A percentile compares a stretch with the other conserved stretches of the same genome.
Evolutionary conservation across 2,888 invertebrate species (phyloP).

Genomic region (Sinopyrophorus schimmeli): DNA sequence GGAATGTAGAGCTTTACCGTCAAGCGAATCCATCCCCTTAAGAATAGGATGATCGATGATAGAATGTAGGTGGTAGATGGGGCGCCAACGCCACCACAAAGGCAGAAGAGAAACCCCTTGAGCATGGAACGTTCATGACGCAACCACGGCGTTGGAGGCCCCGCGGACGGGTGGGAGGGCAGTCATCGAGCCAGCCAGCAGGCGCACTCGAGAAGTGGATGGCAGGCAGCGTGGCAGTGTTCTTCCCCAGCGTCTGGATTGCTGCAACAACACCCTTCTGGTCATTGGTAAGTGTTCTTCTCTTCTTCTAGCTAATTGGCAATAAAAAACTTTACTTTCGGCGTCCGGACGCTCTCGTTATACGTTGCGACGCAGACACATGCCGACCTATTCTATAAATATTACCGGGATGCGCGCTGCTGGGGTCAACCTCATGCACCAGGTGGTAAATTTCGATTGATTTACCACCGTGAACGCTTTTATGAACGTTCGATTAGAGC

Average conservation of each 20-base stretch:
- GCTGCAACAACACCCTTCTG: slow-evolving; percentile 22
- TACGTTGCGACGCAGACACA: slow-evolving; percentile 9
- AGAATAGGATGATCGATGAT: slow-evolving; percentile 10
- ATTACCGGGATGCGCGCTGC: slow-evolving; percentile 18
- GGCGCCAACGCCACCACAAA: slow-evolving; percentile 14
- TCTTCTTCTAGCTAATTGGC: too few species aligned
- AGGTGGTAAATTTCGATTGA: too few species aligned
- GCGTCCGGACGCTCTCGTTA: slow-evolving; percentile 10
- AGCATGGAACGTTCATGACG: slow-evolving; percentile 29
- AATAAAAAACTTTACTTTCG: background rate
- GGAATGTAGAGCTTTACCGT: background rate
- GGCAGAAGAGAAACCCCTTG: slow-evolving; percentile 19
- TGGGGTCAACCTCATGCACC: slow-evolving; percentile 8
- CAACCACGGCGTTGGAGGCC: slow-evolving; percentile 34
- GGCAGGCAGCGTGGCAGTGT: slow-evolving; percentile 38
- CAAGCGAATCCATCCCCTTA: background rate
- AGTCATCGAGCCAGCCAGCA: slow-evolving; percentile 29
- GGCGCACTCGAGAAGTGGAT: slow-evolving; percentile 43
- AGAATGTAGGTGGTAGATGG: slow-evolving; percentile 2
- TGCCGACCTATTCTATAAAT: slow-evolving; percentile 24
- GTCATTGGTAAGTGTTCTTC: slow-evolving; percentile 23
- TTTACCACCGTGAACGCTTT: too few species aligned
- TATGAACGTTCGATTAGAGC: too few species aligned
- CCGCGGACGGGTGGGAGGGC: slow-evolving; percentile 35
- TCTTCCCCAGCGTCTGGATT: slow-evolving; percentile 30